These are phyloP conservation scores for Eriosoma lanigerum DNA, from an alignment of 1,140 invertebrate species.

Conservation along the genomic window DNA sequence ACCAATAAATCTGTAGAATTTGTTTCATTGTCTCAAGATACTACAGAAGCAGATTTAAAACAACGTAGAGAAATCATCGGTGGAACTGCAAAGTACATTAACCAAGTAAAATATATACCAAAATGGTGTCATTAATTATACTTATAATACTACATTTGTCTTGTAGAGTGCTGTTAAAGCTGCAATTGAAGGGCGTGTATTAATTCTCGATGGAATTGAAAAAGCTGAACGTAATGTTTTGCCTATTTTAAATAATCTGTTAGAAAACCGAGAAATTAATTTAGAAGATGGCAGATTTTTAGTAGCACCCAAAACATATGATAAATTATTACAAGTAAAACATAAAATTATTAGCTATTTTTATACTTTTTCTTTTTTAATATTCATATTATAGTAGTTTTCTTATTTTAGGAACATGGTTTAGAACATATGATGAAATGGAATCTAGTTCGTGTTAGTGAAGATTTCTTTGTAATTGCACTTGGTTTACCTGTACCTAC, in stretches of 20 bases:
- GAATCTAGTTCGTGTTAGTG: conserved; percentile 84
- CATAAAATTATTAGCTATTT: conserved; percentile 51
- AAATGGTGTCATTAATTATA: not conserved
- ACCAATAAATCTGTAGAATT: conserved; percentile 90
- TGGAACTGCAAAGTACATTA: conserved; percentile 87
- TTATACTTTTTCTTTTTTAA: not conserved
- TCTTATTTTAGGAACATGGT: conserved; percentile 68
- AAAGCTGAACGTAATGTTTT: conserved; percentile 96
- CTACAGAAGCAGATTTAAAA: conserved; percentile 95
- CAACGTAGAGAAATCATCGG: conserved; percentile 88
- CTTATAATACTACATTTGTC: not conserved
- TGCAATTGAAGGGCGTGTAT: conserved; percentile 81
- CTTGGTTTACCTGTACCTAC: conserved; percentile 84
- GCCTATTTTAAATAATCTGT: conserved; percentile 94
- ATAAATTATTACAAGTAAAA: conserved; percentile 80
- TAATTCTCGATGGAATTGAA: conserved; percentile 95
- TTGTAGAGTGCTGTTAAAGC: conserved; percentile 84
- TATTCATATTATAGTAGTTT: not conserved
- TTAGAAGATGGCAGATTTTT: conserved; percentile 95
- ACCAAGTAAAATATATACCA: conserved; percentile 69
- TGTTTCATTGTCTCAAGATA: conserved; percentile 89
- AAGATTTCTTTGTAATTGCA: conserved; percentile 90
- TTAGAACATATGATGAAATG: conserved; percentile 78
- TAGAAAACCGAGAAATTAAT: conserved; percentile 99
- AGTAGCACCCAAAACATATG: conserved; percentile 83